Evolutionary conservation across 2,113 vertebrate species (phyloP).

Genomic region (Thamnophis sirtalis): DNA sequence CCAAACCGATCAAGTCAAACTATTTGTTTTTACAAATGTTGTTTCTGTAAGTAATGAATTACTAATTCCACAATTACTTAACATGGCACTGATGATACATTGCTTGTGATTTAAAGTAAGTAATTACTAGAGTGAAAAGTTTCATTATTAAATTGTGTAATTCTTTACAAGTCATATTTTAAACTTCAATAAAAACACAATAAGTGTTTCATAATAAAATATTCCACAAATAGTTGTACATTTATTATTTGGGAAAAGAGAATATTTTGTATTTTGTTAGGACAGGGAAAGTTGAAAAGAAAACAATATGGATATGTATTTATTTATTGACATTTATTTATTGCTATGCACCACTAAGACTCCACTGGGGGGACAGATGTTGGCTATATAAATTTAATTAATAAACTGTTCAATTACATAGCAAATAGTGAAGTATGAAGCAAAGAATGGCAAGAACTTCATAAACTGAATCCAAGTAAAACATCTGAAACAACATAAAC

Average conservation of each 20-base stretch:
- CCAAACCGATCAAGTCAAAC: constrained; percentile 29
- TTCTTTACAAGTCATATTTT: constrained; percentile 35
- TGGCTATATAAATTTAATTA: neutral
- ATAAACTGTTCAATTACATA: neutral
- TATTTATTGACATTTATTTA: neutral
- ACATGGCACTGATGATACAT: constrained; percentile 36
- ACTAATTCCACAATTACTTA: constrained; percentile 50
- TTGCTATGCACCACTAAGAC: neutral
- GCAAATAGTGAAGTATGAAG: neutral
- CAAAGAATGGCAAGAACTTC: neutral
- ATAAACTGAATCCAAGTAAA: neutral
- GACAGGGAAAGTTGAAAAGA: neutral
- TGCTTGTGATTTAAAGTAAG: constrained; percentile 43
- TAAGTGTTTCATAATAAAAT: constrained; percentile 24
- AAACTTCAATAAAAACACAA: constrained; percentile 44
- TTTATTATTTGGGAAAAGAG: constrained; percentile 8
- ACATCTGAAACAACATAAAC: neutral
- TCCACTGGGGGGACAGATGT: neutral
- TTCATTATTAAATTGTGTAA: constrained; percentile 36
- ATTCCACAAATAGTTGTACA: constrained; percentile 23
- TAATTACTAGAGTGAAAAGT: constrained; percentile 49
- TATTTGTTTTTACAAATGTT: neutral
- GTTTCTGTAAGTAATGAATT: constrained; percentile 47
- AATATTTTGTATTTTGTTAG: neutral
- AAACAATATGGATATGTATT: neutral